Conservation (phyloP, 2,888 invertebrate species). For the Platypus cylindrus region DNA sequence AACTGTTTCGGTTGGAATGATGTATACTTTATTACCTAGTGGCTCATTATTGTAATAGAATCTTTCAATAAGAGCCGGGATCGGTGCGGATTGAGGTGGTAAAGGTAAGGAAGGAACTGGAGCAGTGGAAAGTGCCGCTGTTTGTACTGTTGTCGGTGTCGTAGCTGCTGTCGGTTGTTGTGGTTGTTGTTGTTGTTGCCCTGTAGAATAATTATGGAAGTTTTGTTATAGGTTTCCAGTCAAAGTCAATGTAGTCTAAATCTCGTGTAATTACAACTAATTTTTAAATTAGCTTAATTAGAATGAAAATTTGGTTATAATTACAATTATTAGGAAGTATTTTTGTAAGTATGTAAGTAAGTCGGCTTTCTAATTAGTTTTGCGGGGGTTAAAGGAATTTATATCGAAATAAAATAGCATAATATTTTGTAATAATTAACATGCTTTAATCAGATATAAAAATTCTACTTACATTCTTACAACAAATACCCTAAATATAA, state of each 20-base stretch:
- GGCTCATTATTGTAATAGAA: slow-evolving; percentile 9
- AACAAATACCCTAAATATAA: slow-evolving; percentile 5
- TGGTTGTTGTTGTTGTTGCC: slow-evolving; percentile 8
- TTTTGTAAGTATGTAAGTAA: slow-evolving; percentile 14
- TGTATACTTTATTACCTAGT: not conserved
- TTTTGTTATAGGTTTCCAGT: not conserved
- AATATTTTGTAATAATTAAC: not conserved
- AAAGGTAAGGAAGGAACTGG: slow-evolving; percentile 1
- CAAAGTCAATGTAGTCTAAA: not conserved
- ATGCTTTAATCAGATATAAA: slow-evolving; percentile 2
- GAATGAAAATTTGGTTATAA: no score
- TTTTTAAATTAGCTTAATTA: no score
- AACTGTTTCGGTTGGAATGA: not conserved
- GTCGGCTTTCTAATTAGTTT: slow-evolving; percentile 4
- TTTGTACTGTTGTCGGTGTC: not conserved
- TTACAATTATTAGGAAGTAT: not conserved
- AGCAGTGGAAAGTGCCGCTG: not conserved
- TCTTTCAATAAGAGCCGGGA: slow-evolving; percentile 10
- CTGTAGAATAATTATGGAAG: not conserved
- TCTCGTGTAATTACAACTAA: no score
- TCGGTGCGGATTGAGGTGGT: slow-evolving; percentile 4
- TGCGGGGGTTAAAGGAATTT: not conserved
- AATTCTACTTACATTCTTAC: slow-evolving; percentile 14
- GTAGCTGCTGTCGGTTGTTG: slow-evolving; percentile 7
- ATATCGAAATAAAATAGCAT: not conserved